A percentile compares a stretch with the other conserved stretches of the same genome.
Evolutionary conservation across 2,888 invertebrate species (phyloP).

Genomic region (Lasioglossum marginatum): DNA sequence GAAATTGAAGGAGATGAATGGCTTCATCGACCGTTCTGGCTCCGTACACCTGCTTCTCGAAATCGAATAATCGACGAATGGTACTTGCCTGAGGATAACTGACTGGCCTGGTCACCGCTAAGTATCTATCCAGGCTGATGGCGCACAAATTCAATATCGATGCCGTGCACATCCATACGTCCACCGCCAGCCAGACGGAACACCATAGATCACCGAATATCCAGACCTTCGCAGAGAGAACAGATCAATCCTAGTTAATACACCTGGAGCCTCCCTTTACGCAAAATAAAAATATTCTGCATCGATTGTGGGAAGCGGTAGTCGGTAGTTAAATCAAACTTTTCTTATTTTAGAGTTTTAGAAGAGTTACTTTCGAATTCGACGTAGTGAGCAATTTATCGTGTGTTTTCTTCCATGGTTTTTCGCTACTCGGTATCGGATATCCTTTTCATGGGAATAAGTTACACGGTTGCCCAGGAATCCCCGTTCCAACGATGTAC

Average conservation of each 20-base stretch:
- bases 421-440: slow-evolving; percentile 4
- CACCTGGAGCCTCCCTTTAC: background rate
- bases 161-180: slow-evolving; percentile 99
- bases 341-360: too few relatives aligned
- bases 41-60: slow-evolving; percentile 32
- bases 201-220: slow-evolving; percentile 98
- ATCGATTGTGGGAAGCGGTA: too few relatives aligned
- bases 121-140: slow-evolving; percentile 97
- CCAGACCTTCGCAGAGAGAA: slow-evolving; percentile 90
- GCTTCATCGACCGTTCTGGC: slow-evolving; percentile 40
- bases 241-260: background rate
- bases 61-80: slow-evolving; percentile 54
- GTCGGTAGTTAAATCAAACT: too few relatives aligned
- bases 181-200: slow-evolving; percentile 97
- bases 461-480: slow-evolving; percentile 17
- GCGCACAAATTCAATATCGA: slow-evolving; percentile 98
- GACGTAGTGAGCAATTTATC: background rate
- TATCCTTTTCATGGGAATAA: background rate
- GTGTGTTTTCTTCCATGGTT: background rate
- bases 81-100: slow-evolving; percentile 91
- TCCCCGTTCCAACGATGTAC: slow-evolving; percentile 30
- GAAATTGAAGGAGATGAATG: slow-evolving; percentile 14
- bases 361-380: background rate
- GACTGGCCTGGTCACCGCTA: slow-evolving; percentile 98
- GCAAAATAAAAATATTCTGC: too few relatives aligned